phyloP scores from a whole-genome alignment of 2,888 invertebrate genomes.

The Caenorhabditis sinica region DNA sequence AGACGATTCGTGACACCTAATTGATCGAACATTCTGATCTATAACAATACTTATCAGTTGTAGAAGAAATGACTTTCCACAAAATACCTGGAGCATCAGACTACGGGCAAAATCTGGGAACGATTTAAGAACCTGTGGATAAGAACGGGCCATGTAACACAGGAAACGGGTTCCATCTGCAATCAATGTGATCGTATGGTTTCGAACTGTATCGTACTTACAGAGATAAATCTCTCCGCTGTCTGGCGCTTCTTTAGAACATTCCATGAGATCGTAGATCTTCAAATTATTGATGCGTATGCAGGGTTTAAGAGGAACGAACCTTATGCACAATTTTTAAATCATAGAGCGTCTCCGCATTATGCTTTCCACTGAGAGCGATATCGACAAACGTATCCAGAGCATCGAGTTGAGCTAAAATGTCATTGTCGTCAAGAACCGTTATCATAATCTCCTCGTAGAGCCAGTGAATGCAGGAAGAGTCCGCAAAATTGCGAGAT shows the following conservation, averaged over 20 bases:
- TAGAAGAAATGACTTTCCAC: neutral
- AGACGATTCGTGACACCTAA: slow-evolving; percentile 58
- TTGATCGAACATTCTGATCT: slow-evolving; percentile 62
- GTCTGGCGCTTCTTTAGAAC: slow-evolving; percentile 45
- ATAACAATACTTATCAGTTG: too few relatives aligned
- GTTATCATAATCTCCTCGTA: slow-evolving; percentile 22
- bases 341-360: slow-evolving; percentile 37
- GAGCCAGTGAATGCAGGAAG: slow-evolving; percentile 38
- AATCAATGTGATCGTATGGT: too few relatives aligned
- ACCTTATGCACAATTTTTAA: slow-evolving; percentile 45
- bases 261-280: slow-evolving; percentile 53
- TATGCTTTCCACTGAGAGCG: slow-evolving; percentile 36
- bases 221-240: slow-evolving; percentile 43
- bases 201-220: neutral
- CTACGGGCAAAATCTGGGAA: slow-evolving; percentile 56
- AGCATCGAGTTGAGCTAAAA: slow-evolving; percentile 54
- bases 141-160: slow-evolving; percentile 62
- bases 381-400: slow-evolving; percentile 47
- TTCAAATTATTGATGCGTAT: neutral
- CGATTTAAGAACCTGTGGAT: slow-evolving; percentile 55
- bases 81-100: slow-evolving; percentile 44
- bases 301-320: neutral
- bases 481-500: slow-evolving; percentile 13
- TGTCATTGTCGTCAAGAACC: slow-evolving; percentile 22
- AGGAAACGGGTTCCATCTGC: slow-evolving; percentile 68